Conservation (phyloP, 2,797 vertebrate genomes). For the Tauraco hartlaubi region DNA sequence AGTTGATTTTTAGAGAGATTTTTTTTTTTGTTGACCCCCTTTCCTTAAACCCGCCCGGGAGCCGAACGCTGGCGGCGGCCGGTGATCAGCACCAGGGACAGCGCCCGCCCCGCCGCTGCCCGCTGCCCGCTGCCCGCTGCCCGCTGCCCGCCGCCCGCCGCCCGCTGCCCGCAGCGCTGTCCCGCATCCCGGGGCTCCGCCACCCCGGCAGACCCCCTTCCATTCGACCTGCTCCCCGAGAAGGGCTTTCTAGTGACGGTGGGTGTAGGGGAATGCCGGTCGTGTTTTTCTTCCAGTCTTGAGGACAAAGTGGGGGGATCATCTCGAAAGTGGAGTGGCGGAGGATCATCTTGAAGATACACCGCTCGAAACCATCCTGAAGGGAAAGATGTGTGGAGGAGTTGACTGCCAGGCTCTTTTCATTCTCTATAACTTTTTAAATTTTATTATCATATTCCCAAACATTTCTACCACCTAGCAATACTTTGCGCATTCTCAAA, state of each 20-base stretch:
- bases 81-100: conserved; percentile 83
- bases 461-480: neutral
- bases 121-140: neutral
- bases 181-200: neutral
- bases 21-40: neutral
- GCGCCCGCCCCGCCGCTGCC: neutral
- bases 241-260: neutral
- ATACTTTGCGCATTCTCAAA: neutral
- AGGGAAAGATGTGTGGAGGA: neutral
- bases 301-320: neutral
- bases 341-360: neutral
- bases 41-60: neutral
- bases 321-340: fast-evolving
- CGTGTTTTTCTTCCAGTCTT: neutral
- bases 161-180: neutral
- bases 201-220: fast-evolving
- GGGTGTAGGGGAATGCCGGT: neutral
- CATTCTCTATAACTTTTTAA: neutral
- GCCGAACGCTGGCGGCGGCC: neutral
- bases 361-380: neutral
- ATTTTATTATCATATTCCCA: neutral
- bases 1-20: neutral
- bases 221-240: neutral
- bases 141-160: too few relatives aligned
- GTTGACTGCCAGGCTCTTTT: neutral